phyloP scores from a whole-genome alignment of 2,888 invertebrate species.

The Folsomia candida region DNA sequence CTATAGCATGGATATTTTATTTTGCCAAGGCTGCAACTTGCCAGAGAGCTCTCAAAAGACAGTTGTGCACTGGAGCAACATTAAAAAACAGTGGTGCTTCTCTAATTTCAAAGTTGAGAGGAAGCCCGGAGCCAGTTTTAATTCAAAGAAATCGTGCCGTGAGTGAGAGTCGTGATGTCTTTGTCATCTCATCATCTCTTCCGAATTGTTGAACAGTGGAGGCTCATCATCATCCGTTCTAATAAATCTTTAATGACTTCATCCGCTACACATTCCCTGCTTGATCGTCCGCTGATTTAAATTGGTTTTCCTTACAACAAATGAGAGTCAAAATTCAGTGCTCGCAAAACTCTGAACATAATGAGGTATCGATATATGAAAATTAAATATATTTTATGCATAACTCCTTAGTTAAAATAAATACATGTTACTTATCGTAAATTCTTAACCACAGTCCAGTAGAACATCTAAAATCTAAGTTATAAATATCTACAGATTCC shows the following conservation, averaged over 20 bases:
- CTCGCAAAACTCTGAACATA: too few relatives aligned
- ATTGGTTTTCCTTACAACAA: neutral
- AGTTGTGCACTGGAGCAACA: neutral
- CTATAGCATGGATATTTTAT: too few relatives aligned
- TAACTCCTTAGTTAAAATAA: too few relatives aligned
- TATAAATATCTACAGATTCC: too few relatives aligned
- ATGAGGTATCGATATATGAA: too few relatives aligned
- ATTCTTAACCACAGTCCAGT: too few relatives aligned
- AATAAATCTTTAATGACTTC: conserved; percentile 21
- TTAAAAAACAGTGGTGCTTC: neutral
- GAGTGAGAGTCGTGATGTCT: neutral
- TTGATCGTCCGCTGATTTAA: neutral
- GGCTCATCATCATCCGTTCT: neutral
- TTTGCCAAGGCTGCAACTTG: neutral
- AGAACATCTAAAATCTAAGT: too few relatives aligned
- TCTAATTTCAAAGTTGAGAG: neutral
- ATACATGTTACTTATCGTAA: too few relatives aligned
- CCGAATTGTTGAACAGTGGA: neutral
- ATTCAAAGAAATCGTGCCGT: neutral
- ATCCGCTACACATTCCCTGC: neutral
- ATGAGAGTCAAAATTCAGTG: neutral
- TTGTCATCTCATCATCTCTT: conserved; percentile 7
- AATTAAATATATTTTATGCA: too few relatives aligned
- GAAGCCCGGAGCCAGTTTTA: neutral
- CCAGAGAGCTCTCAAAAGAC: neutral